Evolutionary conservation across 2,888 invertebrate species (phyloP).

Genomic region (Polyploca ridens): DNA sequence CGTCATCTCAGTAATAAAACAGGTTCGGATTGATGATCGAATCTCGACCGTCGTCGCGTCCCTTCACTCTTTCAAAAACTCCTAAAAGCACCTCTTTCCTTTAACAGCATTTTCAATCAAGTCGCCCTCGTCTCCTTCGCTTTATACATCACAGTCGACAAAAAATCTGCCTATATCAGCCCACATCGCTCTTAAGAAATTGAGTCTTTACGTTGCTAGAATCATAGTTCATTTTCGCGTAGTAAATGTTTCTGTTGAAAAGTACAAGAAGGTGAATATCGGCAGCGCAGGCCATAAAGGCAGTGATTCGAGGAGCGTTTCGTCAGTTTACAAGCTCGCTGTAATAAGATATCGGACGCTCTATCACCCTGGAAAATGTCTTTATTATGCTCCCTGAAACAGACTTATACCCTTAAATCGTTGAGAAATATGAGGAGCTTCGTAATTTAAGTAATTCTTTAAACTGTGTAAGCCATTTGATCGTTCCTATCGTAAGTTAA

Average conservation of each 20-base stretch:
- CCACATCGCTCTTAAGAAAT: constrained; percentile 35
- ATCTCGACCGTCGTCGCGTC: constrained; percentile 4
- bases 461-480: constrained; percentile 17
- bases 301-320: constrained; percentile 72
- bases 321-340: constrained; percentile 71
- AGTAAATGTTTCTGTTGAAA: constrained; percentile 35
- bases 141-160: constrained; percentile 69
- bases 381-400: constrained; percentile 60
- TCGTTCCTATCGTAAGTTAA: constrained; percentile 1
- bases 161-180: constrained; percentile 70
- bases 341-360: constrained; percentile 76
- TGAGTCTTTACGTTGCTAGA: constrained; percentile 25
- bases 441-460: constrained; percentile 30
- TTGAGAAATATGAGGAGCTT: constrained; percentile 14
- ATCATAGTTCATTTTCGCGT: constrained; percentile 41
- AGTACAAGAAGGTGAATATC: constrained; percentile 67
- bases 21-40: background rate
- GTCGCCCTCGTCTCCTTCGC: constrained; percentile 54
- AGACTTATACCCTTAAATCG: constrained; percentile 27
- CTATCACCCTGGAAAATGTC: constrained; percentile 69
- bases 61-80: constrained; percentile 31
- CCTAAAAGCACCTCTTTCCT: constrained; percentile 49
- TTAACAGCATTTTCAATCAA: constrained; percentile 69
- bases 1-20: constrained; percentile 1
- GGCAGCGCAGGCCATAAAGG: constrained; percentile 66